Conservation (phyloP, 2,113 vertebrate genomes). For the Saccopteryx leptura region DNA sequence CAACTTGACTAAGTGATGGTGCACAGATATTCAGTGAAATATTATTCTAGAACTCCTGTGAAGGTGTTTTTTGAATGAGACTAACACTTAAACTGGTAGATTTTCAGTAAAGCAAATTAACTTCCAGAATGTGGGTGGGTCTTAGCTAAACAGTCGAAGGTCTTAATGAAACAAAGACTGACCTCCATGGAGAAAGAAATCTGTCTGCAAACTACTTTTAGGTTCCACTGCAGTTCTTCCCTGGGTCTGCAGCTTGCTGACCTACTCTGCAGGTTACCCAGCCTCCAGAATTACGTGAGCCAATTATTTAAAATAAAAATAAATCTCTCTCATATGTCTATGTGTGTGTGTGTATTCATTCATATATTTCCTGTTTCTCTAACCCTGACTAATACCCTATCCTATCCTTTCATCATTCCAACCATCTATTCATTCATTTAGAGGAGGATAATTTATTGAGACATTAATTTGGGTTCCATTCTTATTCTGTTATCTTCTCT, state of each 20-base stretch:
- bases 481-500: not conserved
- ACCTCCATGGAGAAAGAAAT: not conserved
- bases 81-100: slow-evolving; percentile 12
- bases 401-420: not conserved
- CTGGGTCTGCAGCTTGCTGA: not conserved
- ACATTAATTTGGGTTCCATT: not conserved
- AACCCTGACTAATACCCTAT: not conserved
- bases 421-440: not conserved
- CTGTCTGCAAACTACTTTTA: not conserved
- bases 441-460: slow-evolving; percentile 27
- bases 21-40: slow-evolving; percentile 25
- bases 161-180: not conserved
- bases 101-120: not conserved
- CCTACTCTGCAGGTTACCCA: not conserved
- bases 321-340: not conserved
- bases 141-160: slow-evolving; percentile 3
- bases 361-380: not conserved
- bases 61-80: slow-evolving; percentile 38
- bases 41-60: slow-evolving; percentile 14
- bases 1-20: not conserved
- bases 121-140: not conserved
- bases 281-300: not conserved
- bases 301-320: not conserved
- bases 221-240: not conserved
- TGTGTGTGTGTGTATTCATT: not conserved